Base-by-base conservation (phyloP, 2,113 vertebrate genomes). In the Chlorodrepanis virens region DNA sequence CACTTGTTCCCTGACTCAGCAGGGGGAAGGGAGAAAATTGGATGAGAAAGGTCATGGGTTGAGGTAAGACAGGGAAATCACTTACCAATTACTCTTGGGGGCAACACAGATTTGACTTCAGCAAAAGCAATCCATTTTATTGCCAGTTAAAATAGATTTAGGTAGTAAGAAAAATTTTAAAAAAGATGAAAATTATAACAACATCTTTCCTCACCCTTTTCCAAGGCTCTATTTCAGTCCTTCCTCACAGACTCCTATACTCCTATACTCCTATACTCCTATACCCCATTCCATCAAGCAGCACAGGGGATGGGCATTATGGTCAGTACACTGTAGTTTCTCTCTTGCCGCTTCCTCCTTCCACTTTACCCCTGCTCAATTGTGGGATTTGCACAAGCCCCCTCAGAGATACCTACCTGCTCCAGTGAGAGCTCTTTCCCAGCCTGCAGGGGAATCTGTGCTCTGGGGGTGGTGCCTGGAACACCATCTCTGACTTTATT, bases 221-320 rank as follows among this genome's bases (percentile, higher is more conserved):
- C 49, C 12, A 64, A 56, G 29, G 27, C 6, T 56, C 10, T 24
- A 4, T 35, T 78, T 80, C 8, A 44, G 9, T 53, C 28, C n/a
- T 75, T 49, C 29, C 6, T 10, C 72, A 33, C 20, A 56, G 27
- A 33, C 12, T 52, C 40, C 37, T 6, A 3, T 3, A n/a, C 6
- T 35, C 35, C 35, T 35, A 35, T 35, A 33, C 12, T 52, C 40
- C 37, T 6, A 3, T 3, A n/a, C 6, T 35, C 35, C 35, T 35
- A 59, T 42, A 15, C 4, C 8, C 11, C 21, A 33, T 5, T 10
- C 15, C 2, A 0, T 4, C 0, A 0, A 78, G 50, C 19, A 49
- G 25, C 3, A 1, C 14, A 37, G 45, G 5, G 6, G 2, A 10
- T 35, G 28, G 33, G 11, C 12, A 6, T 17, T 74, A 28, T 23